A percentile compares a stretch with the other conserved stretches of the same genome.
phyloP scores from a whole-genome alignment of 2,888 invertebrate species.

The Leucozona laternaria region DNA sequence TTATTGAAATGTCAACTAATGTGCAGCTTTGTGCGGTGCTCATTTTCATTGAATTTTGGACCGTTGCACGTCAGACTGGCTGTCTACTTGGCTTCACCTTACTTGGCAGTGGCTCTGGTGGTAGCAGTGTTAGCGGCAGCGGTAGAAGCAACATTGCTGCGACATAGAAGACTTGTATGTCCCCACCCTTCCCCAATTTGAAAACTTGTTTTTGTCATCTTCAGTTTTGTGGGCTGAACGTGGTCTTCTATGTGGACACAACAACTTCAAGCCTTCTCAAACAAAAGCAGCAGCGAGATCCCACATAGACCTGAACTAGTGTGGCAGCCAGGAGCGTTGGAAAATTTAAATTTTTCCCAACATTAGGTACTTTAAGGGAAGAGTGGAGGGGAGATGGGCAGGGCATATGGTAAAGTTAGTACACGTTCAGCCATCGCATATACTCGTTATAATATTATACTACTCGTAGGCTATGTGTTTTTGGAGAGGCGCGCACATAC shows the following conservation, averaged over 20 bases:
- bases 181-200: neutral
- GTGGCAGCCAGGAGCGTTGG: conserved; percentile 3
- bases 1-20: conserved; percentile 48
- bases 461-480: neutral
- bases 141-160: too few relatives aligned
- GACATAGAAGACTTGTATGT: neutral
- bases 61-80: conserved; percentile 72
- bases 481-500: neutral
- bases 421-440: conserved; percentile 11
- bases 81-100: conserved; percentile 60
- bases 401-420: conserved; percentile 23
- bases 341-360: conserved; percentile 61
- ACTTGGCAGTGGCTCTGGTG: conserved; percentile 42
- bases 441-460: too few relatives aligned
- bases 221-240: conserved; percentile 43
- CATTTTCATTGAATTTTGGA: conserved; percentile 73
- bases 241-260: conserved; percentile 54
- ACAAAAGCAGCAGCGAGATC: conserved; percentile 23
- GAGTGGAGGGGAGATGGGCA: neutral
- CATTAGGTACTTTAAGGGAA: conserved; percentile 9
- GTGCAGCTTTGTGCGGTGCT: conserved; percentile 51
- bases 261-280: conserved; percentile 34
- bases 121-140: neutral
- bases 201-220: conserved; percentile 68
- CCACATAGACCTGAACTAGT: conserved; percentile 5